Evolutionary conservation across 2,797 vertebrate species (phyloP).

Genomic region (Manis pentadactyla): DNA sequence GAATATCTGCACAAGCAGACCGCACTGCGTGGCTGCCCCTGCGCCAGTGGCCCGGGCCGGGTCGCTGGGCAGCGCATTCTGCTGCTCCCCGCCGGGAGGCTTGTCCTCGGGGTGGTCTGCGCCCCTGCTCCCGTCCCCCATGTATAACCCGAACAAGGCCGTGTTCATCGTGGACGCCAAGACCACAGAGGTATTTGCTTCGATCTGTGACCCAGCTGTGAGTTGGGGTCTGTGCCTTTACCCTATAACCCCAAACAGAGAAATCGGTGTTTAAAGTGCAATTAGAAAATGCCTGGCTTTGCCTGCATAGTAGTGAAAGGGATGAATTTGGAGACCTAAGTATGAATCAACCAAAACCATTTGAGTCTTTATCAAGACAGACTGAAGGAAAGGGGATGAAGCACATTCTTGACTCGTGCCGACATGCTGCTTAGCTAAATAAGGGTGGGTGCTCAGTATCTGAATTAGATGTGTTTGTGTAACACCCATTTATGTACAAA

Average conservation of each 20-base stretch:
- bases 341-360: not conserved
- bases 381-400: not conserved
- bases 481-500: rapidly evolving
- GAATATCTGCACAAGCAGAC: constrained; percentile 85
- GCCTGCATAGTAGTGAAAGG: not conserved
- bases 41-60: constrained; percentile 69
- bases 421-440: rapidly evolving
- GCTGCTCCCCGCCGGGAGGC: constrained; percentile 86
- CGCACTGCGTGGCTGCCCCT: constrained; percentile 43
- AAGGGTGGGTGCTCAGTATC: rapidly evolving
- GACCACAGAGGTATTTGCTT: constrained; percentile 90
- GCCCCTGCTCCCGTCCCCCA: constrained; percentile 75
- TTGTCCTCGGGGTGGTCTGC: constrained; percentile 82
- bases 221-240: not conserved
- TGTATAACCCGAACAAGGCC: constrained; percentile 90
- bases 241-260: not conserved
- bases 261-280: rapidly evolving
- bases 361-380: too few relatives aligned
- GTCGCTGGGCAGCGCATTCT: constrained; percentile 78
- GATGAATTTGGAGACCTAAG: not conserved
- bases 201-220: rapidly evolving
- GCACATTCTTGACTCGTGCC: rapidly evolving
- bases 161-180: constrained; percentile 89
- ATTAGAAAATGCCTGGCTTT: not conserved
- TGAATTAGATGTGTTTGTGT: rapidly evolving